Evolutionary conservation across 2,797 vertebrate species (phyloP).

Genomic region (Heteromormyrus szaboi): DNA sequence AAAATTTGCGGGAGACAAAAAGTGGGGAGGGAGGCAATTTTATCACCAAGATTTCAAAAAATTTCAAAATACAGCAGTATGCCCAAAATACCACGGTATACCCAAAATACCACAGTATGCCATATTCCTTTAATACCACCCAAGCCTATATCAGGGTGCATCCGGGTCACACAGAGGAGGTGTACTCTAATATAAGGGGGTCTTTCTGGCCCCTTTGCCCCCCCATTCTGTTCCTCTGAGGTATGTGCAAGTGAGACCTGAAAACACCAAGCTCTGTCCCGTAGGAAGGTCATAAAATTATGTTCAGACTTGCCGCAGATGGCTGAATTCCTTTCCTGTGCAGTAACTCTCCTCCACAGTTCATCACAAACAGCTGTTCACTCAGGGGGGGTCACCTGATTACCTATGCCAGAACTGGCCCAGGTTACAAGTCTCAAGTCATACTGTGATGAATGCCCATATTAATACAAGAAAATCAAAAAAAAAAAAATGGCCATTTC

Average conservation of each 20-base stretch:
- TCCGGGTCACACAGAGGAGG: background rate
- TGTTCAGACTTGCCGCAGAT: slow-evolving; percentile 68
- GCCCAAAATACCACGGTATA: background rate
- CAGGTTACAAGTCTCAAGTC: slow-evolving; percentile 46
- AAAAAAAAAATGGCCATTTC: background rate
- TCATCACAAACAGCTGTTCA: slow-evolving; percentile 69
- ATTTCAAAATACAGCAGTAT: background rate
- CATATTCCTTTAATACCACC: background rate
- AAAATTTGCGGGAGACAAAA: background rate
- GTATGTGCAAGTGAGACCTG: background rate
- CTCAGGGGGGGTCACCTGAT: slow-evolving; percentile 59
- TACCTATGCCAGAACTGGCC: slow-evolving; percentile 56
- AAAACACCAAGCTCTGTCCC: background rate
- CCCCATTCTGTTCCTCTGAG: background rate
- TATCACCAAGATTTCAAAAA: background rate
- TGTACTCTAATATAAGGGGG: background rate
- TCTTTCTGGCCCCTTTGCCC: background rate
- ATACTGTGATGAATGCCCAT: slow-evolving; percentile 37
- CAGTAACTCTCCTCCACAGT: slow-evolving; percentile 60
- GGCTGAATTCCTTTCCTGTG: slow-evolving; percentile 62
- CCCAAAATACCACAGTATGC: background rate
- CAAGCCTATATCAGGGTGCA: background rate
- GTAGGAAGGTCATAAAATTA: slow-evolving; percentile 62
- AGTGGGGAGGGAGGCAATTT: background rate
- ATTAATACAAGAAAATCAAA: slow-evolving; percentile 1